Evolutionary conservation across 2,113 vertebrate species (phyloP).

Genomic region (Chaetura pelagica): DNA sequence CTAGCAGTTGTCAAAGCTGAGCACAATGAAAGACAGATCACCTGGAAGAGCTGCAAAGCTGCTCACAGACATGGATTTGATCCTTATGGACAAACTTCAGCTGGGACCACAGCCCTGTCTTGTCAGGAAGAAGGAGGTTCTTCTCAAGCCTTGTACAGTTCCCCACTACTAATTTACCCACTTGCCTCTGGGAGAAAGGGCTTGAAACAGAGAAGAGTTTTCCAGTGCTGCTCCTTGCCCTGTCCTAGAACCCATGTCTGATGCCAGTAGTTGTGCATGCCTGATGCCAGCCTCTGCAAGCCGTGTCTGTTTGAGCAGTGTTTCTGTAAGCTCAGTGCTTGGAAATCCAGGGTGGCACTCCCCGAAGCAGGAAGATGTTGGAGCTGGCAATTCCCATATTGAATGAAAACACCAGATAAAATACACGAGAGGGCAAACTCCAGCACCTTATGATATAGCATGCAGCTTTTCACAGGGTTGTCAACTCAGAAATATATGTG

Average conservation of each 20-base stretch:
- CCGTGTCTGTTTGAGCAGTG: fast-evolving
- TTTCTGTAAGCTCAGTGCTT: background rate
- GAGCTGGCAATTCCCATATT: background rate
- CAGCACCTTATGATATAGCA: background rate
- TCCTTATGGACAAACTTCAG: background rate
- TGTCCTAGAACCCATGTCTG: fast-evolving
- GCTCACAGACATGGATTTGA: fast-evolving
- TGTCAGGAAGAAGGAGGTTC: background rate
- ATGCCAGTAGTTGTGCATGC: fast-evolving
- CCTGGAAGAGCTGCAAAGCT: fast-evolving
- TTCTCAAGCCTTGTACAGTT: background rate
- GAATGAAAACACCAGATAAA: background rate
- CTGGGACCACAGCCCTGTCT: background rate
- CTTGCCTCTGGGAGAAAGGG: background rate
- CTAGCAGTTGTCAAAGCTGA: background rate
- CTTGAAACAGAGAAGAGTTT: background rate
- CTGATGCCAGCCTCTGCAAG: background rate
- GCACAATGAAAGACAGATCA: background rate
- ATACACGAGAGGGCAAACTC: background rate
- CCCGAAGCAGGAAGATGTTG: background rate
- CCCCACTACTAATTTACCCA: background rate
- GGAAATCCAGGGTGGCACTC: background rate
- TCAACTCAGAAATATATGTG: background rate
- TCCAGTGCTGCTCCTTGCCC: background rate
- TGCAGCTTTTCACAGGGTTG: fast-evolving